Percentiles rank a stretch among this genome's conserved stretches.
Evolutionary conservation across 2,888 invertebrate species (phyloP).

Genomic region (Linyphia triangularis): DNA sequence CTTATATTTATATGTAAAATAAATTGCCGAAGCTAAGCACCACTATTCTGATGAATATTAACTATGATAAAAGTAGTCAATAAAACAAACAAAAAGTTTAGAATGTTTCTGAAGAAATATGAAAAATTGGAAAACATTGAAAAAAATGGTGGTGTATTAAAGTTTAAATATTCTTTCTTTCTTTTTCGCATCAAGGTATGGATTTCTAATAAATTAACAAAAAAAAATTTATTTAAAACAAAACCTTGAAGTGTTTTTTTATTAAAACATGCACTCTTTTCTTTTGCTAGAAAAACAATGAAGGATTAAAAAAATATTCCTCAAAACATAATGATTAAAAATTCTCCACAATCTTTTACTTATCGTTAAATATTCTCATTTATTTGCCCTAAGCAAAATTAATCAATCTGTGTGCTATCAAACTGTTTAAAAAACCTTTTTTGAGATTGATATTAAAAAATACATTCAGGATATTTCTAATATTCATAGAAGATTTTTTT

Average conservation of each 20-base stretch:
- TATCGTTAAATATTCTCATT: background rate
- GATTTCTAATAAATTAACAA: conserved; percentile 32
- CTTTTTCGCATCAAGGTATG: conserved; percentile 8
- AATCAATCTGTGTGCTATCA: conserved; percentile 21
- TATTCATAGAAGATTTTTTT: background rate
- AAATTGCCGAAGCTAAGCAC: no score
- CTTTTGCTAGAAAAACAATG: conserved; percentile 14
- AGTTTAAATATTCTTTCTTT: background rate
- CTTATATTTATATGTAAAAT: no score
- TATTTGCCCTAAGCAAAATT: conserved; percentile 44
- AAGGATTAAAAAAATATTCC: background rate
- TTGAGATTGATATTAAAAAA: conserved; percentile 39
- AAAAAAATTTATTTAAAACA: background rate
- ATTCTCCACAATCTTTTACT: conserved; percentile 2
- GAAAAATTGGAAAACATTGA: background rate
- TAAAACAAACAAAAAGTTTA: background rate
- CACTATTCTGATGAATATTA: background rate
- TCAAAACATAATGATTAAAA: conserved; percentile 27
- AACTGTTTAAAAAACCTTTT: conserved; percentile 10
- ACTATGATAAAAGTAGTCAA: background rate
- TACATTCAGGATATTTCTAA: background rate
- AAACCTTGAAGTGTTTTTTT: background rate
- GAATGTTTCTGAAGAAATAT: background rate
- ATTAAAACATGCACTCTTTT: background rate
- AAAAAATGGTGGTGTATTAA: background rate